Percentiles rank a stretch among this genome's conserved stretches.
Conservation (phyloP, 1,140 invertebrate genomes). For the Archivesica marissinica region DNA sequence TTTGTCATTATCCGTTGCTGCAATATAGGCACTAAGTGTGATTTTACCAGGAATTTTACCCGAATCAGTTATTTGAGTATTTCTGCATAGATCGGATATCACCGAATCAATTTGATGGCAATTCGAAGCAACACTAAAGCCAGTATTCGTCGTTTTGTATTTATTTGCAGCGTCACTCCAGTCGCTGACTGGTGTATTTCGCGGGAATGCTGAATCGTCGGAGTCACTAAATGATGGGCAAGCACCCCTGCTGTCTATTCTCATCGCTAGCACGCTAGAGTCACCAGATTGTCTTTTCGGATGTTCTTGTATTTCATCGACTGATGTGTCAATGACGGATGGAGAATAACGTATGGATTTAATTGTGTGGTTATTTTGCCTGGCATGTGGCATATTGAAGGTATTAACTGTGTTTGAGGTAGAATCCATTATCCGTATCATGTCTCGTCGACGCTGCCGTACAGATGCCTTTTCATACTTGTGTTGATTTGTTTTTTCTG, state of each 20-base stretch:
- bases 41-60: not conserved
- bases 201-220: slow-evolving; percentile 38
- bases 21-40: slow-evolving; percentile 20
- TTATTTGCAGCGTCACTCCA: not conserved
- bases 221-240: slow-evolving; percentile 32
- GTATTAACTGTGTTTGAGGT: slow-evolving; percentile 9
- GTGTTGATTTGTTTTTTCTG: not conserved
- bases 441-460: slow-evolving; percentile 10
- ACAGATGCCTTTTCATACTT: slow-evolving; percentile 33
- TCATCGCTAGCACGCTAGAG: not conserved
- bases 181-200: slow-evolving; percentile 45
- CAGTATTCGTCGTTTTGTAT: not conserved
- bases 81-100: not conserved
- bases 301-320: not conserved
- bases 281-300: not conserved
- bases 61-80: not conserved
- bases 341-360: not conserved
- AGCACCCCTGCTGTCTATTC: not conserved
- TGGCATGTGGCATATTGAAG: not conserved
- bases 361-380: not conserved
- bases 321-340: not conserved
- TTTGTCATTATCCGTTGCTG: slow-evolving; percentile 30
- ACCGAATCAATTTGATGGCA: not conserved
- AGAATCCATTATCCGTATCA: slow-evolving; percentile 27
- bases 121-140: not conserved